A percentile compares a stretch with the other conserved stretches of the same genome.
These are phyloP conservation scores for Elysia crispata DNA, from an alignment of 2,888 invertebrate species.

Conservation along the genomic window DNA sequence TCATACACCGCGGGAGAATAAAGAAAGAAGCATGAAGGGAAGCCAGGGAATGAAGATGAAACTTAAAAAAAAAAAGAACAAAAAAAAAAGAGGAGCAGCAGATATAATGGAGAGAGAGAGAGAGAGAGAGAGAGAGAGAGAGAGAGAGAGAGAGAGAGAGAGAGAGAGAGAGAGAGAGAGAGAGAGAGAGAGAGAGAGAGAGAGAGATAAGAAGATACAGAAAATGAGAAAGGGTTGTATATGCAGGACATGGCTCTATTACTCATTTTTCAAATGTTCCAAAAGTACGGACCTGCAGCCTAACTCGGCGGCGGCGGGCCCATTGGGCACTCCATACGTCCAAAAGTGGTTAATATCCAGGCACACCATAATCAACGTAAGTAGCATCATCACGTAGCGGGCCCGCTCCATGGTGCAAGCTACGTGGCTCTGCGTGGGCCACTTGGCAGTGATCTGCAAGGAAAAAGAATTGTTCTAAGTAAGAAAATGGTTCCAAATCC, in stretches of 20 bases:
- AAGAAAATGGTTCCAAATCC: too few relatives aligned
- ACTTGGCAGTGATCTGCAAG: conserved; percentile 61
- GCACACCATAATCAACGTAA: conserved; percentile 72
- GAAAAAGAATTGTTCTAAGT: too few relatives aligned
- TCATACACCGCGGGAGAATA: too few relatives aligned
- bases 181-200: too few relatives aligned
- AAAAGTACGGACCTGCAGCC: conserved; percentile 21
- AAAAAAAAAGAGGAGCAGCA: too few relatives aligned
- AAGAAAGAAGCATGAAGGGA: too few relatives aligned
- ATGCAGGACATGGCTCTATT: not conserved
- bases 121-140: too few relatives aligned
- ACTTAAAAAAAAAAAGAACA: too few relatives aligned
- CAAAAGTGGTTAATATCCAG: conserved; percentile 76
- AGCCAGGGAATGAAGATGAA: too few relatives aligned
- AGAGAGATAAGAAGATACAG: not conserved
- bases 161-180: too few relatives aligned
- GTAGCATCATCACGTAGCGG: conserved; percentile 69
- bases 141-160: too few relatives aligned
- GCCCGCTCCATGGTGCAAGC: conserved; percentile 72
- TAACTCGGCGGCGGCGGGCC: not conserved
- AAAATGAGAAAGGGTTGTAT: not conserved
- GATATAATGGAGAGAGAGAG: too few relatives aligned
- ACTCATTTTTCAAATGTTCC: not conserved
- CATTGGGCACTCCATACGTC: conserved; percentile 68
- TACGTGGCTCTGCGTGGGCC: conserved; percentile 64